phyloP scores from a whole-genome alignment of 2,888 invertebrate species.

The Erebia epiphron region DNA sequence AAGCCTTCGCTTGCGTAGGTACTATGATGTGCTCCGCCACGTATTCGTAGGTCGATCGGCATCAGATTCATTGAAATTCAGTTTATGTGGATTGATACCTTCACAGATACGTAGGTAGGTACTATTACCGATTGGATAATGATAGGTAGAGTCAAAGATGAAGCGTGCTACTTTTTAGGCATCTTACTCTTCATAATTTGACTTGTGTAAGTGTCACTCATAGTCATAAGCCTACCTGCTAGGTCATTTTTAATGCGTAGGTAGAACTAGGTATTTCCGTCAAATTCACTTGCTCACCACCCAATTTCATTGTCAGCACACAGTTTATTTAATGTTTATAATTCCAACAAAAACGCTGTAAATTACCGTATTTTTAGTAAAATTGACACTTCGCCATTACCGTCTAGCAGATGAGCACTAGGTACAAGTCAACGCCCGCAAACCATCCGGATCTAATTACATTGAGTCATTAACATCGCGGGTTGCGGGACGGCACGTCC shows the following conservation, averaged over 20 bases:
- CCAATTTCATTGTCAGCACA: neutral
- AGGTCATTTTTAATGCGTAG: neutral
- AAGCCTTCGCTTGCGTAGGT: no score
- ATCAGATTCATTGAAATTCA: no score
- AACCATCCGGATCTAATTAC: conserved; percentile 83
- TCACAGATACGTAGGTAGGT: no score
- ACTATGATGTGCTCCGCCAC: no score
- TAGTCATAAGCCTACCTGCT: no score
- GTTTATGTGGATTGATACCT: no score
- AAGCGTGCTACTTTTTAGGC: no score
- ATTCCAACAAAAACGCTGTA: conserved; percentile 45
- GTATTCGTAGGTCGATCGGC: no score
- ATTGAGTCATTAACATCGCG: conserved; percentile 79
- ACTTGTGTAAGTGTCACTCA: no score
- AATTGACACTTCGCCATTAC: conserved; percentile 78
- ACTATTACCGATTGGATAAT: no score
- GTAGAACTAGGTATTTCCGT: neutral
- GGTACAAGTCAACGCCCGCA: conserved; percentile 76
- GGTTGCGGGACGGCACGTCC: conserved; percentile 80
- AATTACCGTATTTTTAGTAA: conserved; percentile 79
- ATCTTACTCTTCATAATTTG: no score
- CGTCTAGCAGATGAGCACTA: conserved; percentile 65
- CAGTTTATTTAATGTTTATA: neutral
- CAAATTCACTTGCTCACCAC: neutral
- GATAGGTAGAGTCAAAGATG: no score